A percentile compares a stretch with the other conserved stretches of the same genome.
These are phyloP conservation scores for Garrulus glandarius DNA, from an alignment of 2,797 vertebrate species.

Conservation along the genomic window DNA sequence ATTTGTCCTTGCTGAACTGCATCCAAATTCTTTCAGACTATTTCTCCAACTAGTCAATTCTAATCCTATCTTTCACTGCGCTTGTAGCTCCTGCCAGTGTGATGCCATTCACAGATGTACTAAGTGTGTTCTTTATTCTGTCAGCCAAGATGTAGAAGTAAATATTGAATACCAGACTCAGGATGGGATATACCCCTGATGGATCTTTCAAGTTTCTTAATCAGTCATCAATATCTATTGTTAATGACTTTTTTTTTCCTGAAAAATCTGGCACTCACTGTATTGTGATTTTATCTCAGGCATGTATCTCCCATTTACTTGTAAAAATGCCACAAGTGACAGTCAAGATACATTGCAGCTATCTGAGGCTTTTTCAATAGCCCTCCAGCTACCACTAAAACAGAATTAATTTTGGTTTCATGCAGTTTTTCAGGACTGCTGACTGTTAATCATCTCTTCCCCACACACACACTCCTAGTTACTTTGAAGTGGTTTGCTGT, in stretches of 20 bases:
- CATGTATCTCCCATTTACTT: not conserved
- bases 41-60: not conserved
- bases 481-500: slow-evolving; percentile 17
- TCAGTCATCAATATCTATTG: not conserved
- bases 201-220: not conserved
- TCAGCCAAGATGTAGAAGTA: not conserved
- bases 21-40: not conserved
- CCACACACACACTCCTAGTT: not conserved
- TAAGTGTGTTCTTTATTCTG: not conserved
- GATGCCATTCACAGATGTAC: not conserved
- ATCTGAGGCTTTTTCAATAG: not conserved
- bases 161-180: not conserved
- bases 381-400: slow-evolving; percentile 16
- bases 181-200: not conserved
- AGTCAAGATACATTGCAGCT: not conserved
- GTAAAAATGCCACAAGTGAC: not conserved
- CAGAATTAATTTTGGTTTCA: slow-evolving; percentile 12
- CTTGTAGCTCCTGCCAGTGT: not conserved
- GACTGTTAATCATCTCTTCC: slow-evolving; percentile 17
- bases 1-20: not conserved
- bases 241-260: not conserved
- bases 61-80: not conserved
- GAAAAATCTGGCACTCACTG: not conserved
- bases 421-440: slow-evolving; percentile 2
- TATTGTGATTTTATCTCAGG: not conserved